Evolutionary conservation across 2,113 vertebrate species (phyloP), one percentile per base, ranked within the genome.

Genomic region (Gobiocypris rarus): DNA sequence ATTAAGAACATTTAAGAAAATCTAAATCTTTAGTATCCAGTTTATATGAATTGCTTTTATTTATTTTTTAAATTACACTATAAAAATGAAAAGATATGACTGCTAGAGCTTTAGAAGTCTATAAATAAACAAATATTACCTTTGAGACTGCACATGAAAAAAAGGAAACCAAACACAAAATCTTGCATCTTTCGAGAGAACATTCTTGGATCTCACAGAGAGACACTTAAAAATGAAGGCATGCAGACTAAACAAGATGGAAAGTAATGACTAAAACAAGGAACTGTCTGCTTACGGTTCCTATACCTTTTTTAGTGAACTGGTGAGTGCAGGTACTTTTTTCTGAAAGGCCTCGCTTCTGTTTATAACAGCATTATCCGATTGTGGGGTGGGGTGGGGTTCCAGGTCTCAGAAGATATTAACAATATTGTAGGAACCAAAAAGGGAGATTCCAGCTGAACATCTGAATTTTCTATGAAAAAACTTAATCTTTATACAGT

Each of bases 201-300:
- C n/a, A 9, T 61, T 19, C n/a, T 15, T 41, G 38, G 6, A 43
- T 43, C 56, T 26, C 48, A 76, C 38, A 19, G 38, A 43, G 34
- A 43, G 38, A 15, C 14, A 15, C 38, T 61, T 24, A 10, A 9
- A 10, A 78, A 45, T 78, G 4, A 59, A 78, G 13, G 54, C 58
- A 24, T 15, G 0, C 34, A 19, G 56, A 78, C 76, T 19, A 5
- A 78, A 17, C 6, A 17, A 10, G 34, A 59, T 9, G 34, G 7
- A 61, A 26, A 61, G 13, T 17, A 28, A 45, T 45, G 56, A 45
- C 56, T 28, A 78, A 78, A 43, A 56, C 10, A 22, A 54, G 74
- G 74, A 76, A 76, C 48, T 76, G 74, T 54, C 74, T 76, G 2
- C 74, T 34, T 75, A 52, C 14, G 3, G 54, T 54, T 54, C 15